phyloP scores from a whole-genome alignment of 2,797 vertebrate species.

The Orientallactaga sibirica region DNA sequence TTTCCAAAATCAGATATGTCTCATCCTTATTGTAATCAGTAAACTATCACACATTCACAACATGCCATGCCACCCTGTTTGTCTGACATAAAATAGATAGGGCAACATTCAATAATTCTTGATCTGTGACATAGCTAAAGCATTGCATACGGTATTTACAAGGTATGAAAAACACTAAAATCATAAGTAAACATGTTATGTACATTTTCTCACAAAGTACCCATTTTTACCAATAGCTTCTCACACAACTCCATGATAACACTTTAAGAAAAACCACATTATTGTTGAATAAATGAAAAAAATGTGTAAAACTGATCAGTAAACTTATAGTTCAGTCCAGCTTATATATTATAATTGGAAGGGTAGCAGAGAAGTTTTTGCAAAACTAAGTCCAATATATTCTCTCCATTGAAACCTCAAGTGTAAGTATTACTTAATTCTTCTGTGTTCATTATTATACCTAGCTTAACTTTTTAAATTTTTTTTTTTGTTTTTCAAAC shows the following conservation, averaged over 20 bases:
- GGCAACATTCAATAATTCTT: background rate
- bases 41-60: background rate
- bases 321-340: constrained; percentile 8
- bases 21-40: background rate
- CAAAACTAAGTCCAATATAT: background rate
- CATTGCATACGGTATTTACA: constrained; percentile 27
- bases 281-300: background rate
- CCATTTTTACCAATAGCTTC: constrained; percentile 3
- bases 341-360: background rate
- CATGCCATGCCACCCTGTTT: background rate
- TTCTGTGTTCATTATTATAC: background rate
- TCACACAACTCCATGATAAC: background rate
- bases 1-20: constrained; percentile 36
- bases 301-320: background rate
- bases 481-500: constrained; percentile 29
- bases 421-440: background rate
- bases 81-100: background rate
- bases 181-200: background rate
- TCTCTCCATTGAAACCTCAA: background rate
- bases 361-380: background rate
- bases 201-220: constrained; percentile 14
- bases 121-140: background rate
- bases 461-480: background rate
- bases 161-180: constrained; percentile 16
- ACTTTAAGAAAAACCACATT: constrained; percentile 1